Conservation (phyloP, 2,113 vertebrate species). For the Macrotis lagotis region DNA sequence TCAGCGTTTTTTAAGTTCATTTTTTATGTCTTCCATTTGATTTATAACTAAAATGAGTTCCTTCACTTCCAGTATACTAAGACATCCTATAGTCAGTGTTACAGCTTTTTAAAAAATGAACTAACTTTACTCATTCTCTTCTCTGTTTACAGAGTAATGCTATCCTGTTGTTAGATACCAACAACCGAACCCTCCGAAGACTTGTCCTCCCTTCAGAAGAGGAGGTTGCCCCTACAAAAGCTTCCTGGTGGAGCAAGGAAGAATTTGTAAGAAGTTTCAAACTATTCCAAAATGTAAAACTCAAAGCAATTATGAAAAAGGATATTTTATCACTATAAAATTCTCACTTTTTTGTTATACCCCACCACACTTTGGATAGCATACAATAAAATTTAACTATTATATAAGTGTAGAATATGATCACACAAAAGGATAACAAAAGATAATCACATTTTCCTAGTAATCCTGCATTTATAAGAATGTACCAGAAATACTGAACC, state of each 20-base stretch:
- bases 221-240: constrained; percentile 79
- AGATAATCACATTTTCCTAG: background rate
- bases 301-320: background rate
- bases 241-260: constrained; percentile 92
- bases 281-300: constrained; percentile 2
- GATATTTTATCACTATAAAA: background rate
- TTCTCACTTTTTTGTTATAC: background rate
- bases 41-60: background rate
- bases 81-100: background rate
- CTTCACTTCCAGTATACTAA: constrained; percentile 15
- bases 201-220: constrained; percentile 84
- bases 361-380: background rate
- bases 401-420: background rate
- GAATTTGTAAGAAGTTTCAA: constrained; percentile 81
- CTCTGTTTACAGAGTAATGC: constrained; percentile 88
- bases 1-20: background rate
- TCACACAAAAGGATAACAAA: background rate
- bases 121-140: constrained; percentile 42
- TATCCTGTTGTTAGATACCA: constrained; percentile 90
- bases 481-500: constrained; percentile 11
- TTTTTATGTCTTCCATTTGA: background rate
- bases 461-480: background rate
- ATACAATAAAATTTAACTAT: background rate
- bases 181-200: constrained; percentile 85
- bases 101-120: background rate